Percentiles rank a stretch among this genome's conserved stretches.
Evolutionary conservation across 2,888 invertebrate species (phyloP).

Genomic region (Tipula unca): DNA sequence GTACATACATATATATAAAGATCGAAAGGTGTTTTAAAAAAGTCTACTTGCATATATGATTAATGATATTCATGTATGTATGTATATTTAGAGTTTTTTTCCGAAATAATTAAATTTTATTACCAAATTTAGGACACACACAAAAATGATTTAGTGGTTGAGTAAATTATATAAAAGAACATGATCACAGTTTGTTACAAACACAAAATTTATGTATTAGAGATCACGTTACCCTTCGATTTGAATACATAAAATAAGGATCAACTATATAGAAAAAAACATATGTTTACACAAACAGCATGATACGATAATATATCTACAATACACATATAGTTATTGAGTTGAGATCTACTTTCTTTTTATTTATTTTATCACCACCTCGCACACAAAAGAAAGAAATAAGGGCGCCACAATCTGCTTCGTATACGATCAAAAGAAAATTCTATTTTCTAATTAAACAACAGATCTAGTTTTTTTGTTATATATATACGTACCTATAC

Average conservation of each 20-base stretch:
- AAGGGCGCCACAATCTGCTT: background rate
- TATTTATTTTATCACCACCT: background rate
- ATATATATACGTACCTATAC: background rate
- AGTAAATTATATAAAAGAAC: background rate
- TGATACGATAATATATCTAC: background rate
- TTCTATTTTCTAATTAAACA: background rate
- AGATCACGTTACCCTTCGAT: background rate
- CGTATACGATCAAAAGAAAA: background rate
- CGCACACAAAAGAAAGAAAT: background rate
- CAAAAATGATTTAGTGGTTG: constrained; percentile 2
- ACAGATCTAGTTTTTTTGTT: background rate
- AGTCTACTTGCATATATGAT: background rate
- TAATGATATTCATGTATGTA: background rate
- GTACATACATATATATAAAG: background rate
- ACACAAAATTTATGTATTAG: background rate
- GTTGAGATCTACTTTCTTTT: background rate
- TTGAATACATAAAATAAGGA: background rate
- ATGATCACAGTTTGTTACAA: background rate
- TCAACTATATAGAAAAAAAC: background rate
- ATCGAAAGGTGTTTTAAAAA: constrained; percentile 4
- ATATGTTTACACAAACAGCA: constrained; percentile 17
- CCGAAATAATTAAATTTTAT: background rate
- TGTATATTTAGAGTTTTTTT: background rate
- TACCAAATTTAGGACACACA: background rate
- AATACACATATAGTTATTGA: too few species aligned